phyloP scores from a whole-genome alignment of 2,113 vertebrate genomes.

The Cynoglossus semilaevis region DNA sequence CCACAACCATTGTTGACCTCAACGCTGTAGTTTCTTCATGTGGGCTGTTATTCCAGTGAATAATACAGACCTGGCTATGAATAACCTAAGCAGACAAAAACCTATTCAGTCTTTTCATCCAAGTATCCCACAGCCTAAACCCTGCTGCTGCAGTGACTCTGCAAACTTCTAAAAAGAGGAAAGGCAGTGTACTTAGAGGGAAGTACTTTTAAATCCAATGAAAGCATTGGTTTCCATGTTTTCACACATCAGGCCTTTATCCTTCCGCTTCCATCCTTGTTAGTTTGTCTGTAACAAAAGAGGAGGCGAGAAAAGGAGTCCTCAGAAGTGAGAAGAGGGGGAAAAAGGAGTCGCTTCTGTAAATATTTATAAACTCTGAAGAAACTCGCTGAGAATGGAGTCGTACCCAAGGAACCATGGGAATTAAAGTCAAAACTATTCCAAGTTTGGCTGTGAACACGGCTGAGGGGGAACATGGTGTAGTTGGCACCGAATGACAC shows the following conservation, averaged over 20 bases:
- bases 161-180: conserved; percentile 12
- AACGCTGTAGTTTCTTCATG: conserved; percentile 10
- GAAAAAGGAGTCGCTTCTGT: conserved; percentile 31
- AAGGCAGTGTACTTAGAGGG: conserved; percentile 19
- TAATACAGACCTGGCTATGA: conserved; percentile 29
- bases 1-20: conserved; percentile 13
- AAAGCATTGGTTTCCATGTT: conserved; percentile 31
- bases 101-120: conserved; percentile 7
- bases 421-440: conserved; percentile 27
- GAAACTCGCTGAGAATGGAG: conserved; percentile 12
- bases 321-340: conserved; percentile 48
- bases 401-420: conserved; percentile 25
- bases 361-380: conserved; percentile 57
- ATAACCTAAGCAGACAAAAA: conserved; percentile 17
- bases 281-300: conserved; percentile 35
- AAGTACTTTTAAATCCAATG: conserved; percentile 43
- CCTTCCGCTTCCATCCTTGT: conserved; percentile 34
- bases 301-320: conserved; percentile 40
- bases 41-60: conserved; percentile 16
- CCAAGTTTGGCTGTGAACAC: conserved; percentile 15
- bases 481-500: no score
- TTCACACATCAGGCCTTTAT: conserved; percentile 46
- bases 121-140: background rate
- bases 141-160: conserved; percentile 23
- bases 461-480: background rate